Evolutionary conservation across 2,797 vertebrate genomes (phyloP).

Genomic region (Malurus leucopterus): DNA sequence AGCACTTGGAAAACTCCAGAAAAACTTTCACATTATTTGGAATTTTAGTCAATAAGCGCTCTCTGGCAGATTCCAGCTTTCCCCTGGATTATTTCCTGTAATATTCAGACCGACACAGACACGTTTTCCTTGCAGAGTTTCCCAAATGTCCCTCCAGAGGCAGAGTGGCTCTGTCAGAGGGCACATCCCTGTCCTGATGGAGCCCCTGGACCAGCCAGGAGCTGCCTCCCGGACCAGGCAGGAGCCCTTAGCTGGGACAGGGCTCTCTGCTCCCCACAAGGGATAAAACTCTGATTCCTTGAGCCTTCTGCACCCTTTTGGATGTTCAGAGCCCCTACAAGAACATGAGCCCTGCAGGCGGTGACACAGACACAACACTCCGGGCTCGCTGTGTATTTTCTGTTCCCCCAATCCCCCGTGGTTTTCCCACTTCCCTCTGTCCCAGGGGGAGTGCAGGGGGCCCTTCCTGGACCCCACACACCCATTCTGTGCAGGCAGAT

Average conservation of each 20-base stretch:
- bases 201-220: not conserved
- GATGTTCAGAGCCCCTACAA: not conserved
- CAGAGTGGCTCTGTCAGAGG: not conserved
- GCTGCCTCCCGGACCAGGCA: not conserved
- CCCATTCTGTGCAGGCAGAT: not conserved
- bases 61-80: not conserved
- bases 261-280: not conserved
- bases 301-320: not conserved
- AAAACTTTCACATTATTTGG: not conserved
- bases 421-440: not conserved
- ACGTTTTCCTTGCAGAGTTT: not conserved
- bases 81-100: not conserved
- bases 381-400: fast-evolving
- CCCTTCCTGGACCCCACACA: fast-evolving
- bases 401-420: not conserved
- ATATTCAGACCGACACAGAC: not conserved
- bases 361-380: fast-evolving
- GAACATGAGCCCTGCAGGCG: not conserved
- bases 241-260: not conserved
- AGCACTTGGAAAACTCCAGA: not conserved
- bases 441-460: fast-evolving
- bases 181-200: not conserved
- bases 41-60: not conserved
- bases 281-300: not conserved
- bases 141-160: fast-evolving